Base-by-base conservation (phyloP, 2,888 invertebrate species). In the Tenthredo mesomela region DNA sequence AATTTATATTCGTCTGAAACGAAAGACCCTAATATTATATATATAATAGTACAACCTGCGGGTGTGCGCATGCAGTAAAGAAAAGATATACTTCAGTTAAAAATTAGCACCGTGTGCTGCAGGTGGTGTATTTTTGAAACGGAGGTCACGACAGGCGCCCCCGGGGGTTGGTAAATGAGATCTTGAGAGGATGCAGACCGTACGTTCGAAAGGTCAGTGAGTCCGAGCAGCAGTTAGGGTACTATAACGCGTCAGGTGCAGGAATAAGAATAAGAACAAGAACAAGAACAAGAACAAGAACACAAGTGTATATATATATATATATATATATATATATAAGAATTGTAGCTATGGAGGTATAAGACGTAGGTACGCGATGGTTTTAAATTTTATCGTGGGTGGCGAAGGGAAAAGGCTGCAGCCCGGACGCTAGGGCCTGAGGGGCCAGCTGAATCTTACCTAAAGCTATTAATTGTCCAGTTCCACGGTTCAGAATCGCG, bases 151-250 rank as follows among this genome's bases (percentile, higher is more conserved):
- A 86, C 77, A 25, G 84, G 85, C 88, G 92, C 92, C 93, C 87
- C 92, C 92, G 93, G 93, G 93, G 93, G 93, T 50, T 91, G 93
- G 92, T 92, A 91, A 92, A 92, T 91, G 92, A 92, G 92, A 91
- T 90, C 89, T 88, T 87, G 86, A 86, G 88, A 67, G 89, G 90
- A 90, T 89, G 77, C 77, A 40, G 50, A 6, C 61, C 29, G 77
- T 33, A n/a, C 61, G 77, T 33, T 33, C 61, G 88, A 90, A 90
- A 90, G 88, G 90, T 90, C 91, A 91, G 92, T 29, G 4, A 73
- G 58, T 58, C 37, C 58, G 78, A 33, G 33, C 29, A 21, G 7
- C 40, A 9, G 80, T n/a, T n/a, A n/a, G n/a, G n/a, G n/a, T n/a
- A n/a, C n/a, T 21, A 33, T 6, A 33, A 18, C 4, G 12, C 7